phyloP scores from a whole-genome alignment of 2,113 vertebrate species.

The Megalops atlanticus region DNA sequence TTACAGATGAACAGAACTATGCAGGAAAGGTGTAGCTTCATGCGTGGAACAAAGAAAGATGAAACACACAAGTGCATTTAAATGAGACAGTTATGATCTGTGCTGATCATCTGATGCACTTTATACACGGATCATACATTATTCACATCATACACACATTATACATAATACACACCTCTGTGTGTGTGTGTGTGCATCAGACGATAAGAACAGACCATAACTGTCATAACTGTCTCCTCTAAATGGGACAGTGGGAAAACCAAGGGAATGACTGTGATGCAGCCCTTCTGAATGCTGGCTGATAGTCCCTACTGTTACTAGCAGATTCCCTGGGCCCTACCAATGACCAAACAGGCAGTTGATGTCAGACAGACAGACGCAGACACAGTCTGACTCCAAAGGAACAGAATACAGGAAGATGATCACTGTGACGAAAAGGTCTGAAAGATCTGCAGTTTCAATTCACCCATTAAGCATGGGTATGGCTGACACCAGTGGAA shows the following conservation, averaged over 20 bases:
- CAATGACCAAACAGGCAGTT: neutral
- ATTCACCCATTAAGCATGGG: neutral
- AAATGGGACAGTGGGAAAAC: neutral
- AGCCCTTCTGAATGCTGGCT: neutral
- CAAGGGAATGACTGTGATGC: neutral
- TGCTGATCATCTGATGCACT: neutral
- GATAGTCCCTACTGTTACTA: neutral
- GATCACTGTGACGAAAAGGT: neutral
- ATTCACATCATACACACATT: too few relatives aligned
- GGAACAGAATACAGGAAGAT: neutral
- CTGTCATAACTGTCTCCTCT: too few relatives aligned
- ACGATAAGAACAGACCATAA: too few relatives aligned
- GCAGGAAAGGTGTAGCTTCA: neutral
- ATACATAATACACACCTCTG: too few relatives aligned
- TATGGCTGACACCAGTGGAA: neutral
- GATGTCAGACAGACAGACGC: neutral
- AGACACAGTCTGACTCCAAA: neutral
- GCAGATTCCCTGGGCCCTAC: too few relatives aligned
- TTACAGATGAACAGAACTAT: neutral
- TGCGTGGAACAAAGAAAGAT: neutral
- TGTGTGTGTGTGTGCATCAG: too few relatives aligned
- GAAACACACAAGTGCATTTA: neutral
- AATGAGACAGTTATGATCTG: neutral
- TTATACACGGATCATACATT: neutral
- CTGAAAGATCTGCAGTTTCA: constrained; percentile 9